Evolutionary conservation across 1,140 invertebrate genomes (phyloP), one percentile per base, ranked within the genome.

Genomic region (Venustaconcha ellipsiformis): DNA sequence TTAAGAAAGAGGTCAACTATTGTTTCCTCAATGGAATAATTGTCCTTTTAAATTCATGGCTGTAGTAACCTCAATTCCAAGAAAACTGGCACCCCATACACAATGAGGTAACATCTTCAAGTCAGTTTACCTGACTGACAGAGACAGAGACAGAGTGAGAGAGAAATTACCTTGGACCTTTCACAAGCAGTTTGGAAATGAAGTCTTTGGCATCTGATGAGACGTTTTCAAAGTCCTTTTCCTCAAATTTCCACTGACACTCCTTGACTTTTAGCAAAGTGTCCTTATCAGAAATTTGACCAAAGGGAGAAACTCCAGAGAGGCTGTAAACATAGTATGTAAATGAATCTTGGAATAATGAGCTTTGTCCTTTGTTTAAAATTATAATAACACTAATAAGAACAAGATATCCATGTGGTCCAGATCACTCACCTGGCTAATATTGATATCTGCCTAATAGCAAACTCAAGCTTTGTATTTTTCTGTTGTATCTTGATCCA

Each of bases 171-270:
- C 98, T 96, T 91, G 98, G 98, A 87, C 97, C 96, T 87, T 96
- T 96, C 23, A 97, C 90, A 1, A 99, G 92, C 69, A 99, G 91
- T 87, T 95, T 94, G 64, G 94, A 92, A 88, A 99, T 99, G 88
- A 99, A 99, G 91, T 99, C 98, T 91, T 97, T 98, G 78, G 95
- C 98, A 88, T 98, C 95, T 63, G 97, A 94, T 1, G 98, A 99
- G 63, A 99, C 95, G 80, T 94, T 93, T 13, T 94, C 92, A 79
- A 91, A 91, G 91, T 97, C 97, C 15, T 96, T 94, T 86, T 95
- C 94, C 88, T 99, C 96, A 90, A 99, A 99, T 91, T 97, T 95
- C 97, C 97, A 99, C 87, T 99, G 96, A 86, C 97, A 98, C 23
- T 95, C 94, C 89, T 97, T 97, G 0, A 99, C 97, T 88, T 99